Base-by-base conservation (phyloP, 2,113 vertebrate genomes). In the Telmatochromis bifrenatus region DNA sequence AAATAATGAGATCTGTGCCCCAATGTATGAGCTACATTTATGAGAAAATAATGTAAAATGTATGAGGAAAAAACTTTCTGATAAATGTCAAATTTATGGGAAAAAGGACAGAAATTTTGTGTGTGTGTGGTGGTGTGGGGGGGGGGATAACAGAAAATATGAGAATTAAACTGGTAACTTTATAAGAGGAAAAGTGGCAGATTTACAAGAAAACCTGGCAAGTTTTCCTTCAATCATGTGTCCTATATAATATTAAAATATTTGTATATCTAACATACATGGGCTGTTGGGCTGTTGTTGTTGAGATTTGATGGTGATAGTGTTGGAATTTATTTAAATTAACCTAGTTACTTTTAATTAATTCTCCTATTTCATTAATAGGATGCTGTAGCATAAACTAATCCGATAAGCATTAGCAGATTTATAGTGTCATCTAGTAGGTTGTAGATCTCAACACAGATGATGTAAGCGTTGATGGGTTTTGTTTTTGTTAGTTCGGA, bases 291-390 rank as follows among this genome's bases (percentile, higher is more conserved):
- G 53, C 53, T 56, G 55, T 15, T n/a, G 26, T 19, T 62, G 11
- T 39, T 68, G 19, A 65, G 60, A 65, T 68, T 37, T 68, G 62
- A 8, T 68, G 33, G 19, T 39, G 62, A 68, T 9, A 21, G 35
- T 68, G 2, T 68, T 39, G 62, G 35, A 68, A 68, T 68, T 39
- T 68, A 68, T 65, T 39, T 68, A 21, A 68, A 21, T 39, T 68
- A 21, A 21, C 35, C 58, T 19, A 19, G 31, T 62, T 33, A 62
- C 58, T 62, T 62, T 62, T 62, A 62, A 7, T 62, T 62, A 11
- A 62, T 35, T 35, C 0, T 62, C 9, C 58, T 62, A 19, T 62
- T 35, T 62, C 15, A 35, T 62, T 62, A 62, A 9, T 68, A 68
- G 33, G 62, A 39, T 68, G 19, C 19, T 68, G 62, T 1, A 68